Evolutionary conservation across 1,140 invertebrate genomes (phyloP).

Genomic region (Diorhabda elongata): DNA sequence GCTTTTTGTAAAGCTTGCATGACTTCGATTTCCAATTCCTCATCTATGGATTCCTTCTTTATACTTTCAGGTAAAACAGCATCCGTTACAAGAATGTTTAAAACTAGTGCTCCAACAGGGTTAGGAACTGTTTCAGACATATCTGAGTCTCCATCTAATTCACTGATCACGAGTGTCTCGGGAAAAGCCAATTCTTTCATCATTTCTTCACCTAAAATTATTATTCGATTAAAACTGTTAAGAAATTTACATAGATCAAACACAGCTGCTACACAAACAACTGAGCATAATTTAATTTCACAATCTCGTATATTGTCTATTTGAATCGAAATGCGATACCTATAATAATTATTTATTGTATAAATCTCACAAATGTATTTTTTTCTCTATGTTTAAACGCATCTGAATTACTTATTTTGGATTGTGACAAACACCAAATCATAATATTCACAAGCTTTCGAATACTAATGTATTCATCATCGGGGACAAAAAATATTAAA

Average conservation of each 20-base stretch:
- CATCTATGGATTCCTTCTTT: neutral
- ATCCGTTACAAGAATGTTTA: constrained; percentile 30
- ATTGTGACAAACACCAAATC: too few relatives aligned
- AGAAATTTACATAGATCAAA: neutral
- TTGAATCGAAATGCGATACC: too few relatives aligned
- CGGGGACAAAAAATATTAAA: too few relatives aligned
- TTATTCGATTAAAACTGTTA: neutral
- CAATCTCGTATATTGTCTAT: too few relatives aligned
- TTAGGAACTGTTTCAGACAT: constrained; percentile 7
- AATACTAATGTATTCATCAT: too few relatives aligned
- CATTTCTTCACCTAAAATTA: constrained; percentile 41
- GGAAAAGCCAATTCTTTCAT: constrained; percentile 39
- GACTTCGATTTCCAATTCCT: constrained; percentile 9
- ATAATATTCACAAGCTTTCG: too few relatives aligned
- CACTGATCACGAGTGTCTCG: constrained; percentile 36
- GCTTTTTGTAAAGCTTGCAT: constrained; percentile 1
- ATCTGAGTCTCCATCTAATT: constrained; percentile 20
- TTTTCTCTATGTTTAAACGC: too few relatives aligned
- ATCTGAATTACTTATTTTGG: too few relatives aligned
- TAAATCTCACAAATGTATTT: too few relatives aligned
- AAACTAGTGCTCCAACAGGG: constrained; percentile 36
- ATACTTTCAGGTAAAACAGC: neutral
- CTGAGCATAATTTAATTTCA: too few relatives aligned
- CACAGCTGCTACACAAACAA: neutral
- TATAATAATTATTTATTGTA: too few relatives aligned